Percentiles rank a stretch among this genome's conserved stretches.
Conservation (phyloP, 2,113 vertebrate species). For the Toxotes chatareus region DNA sequence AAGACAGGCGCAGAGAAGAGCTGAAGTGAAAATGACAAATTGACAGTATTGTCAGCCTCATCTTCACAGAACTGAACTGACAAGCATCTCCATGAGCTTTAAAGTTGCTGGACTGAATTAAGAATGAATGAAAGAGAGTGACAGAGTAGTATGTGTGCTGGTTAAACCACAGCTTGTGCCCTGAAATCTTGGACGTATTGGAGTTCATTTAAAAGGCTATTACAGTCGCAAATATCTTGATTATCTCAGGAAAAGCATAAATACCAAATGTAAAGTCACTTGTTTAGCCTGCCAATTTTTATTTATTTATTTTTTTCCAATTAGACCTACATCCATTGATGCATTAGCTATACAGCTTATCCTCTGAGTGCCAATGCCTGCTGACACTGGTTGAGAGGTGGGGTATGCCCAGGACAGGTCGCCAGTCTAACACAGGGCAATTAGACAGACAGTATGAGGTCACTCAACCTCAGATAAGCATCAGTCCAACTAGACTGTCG, state of each 20-base stretch:
- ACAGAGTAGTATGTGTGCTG: background rate
- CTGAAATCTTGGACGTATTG: background rate
- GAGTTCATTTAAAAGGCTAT: constrained; percentile 34
- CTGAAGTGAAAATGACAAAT: constrained; percentile 17
- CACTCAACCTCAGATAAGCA: background rate
- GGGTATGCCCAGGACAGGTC: too few relatives aligned
- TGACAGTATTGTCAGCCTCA: background rate
- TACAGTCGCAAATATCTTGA: background rate
- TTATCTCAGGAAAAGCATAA: background rate
- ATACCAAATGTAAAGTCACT: background rate
- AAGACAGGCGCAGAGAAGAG: background rate
- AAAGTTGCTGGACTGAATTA: constrained; percentile 10
- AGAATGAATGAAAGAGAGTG: background rate
- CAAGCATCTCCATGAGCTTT: background rate
- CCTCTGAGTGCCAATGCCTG: too few relatives aligned
- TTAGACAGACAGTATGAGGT: background rate
- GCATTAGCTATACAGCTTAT: too few relatives aligned
- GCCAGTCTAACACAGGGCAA: background rate
- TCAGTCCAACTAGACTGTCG: background rate
- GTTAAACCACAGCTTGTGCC: constrained; percentile 1
- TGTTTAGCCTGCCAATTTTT: background rate
- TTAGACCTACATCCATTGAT: too few relatives aligned
- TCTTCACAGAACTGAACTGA: constrained; percentile 3
- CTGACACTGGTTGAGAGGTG: too few relatives aligned
- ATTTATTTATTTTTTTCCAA: too few relatives aligned